Conservation (phyloP, 64 coral and sea anemone species). For the Porites lutea region DNA sequence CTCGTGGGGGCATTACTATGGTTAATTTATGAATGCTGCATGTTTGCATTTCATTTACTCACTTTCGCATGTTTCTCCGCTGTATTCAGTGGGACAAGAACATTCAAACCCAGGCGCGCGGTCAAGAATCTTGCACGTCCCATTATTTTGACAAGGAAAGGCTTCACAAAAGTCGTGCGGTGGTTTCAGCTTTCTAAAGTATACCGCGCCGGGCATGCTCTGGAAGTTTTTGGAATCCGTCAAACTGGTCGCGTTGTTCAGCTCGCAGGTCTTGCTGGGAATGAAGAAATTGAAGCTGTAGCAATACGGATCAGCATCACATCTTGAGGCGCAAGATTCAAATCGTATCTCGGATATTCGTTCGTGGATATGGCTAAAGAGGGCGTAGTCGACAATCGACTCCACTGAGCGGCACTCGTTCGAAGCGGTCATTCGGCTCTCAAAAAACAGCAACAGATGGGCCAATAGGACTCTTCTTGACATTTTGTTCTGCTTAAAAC, state of each 20-base stretch:
- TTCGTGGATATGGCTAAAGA: not conserved
- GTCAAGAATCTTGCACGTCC: not conserved
- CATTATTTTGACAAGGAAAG: not conserved
- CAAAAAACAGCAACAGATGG: not conserved
- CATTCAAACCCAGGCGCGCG: conserved; percentile 15
- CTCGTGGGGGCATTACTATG: no score
- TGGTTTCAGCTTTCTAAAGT: not conserved
- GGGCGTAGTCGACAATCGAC: not conserved
- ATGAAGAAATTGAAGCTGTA: conserved; percentile 9
- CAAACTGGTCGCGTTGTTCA: not conserved
- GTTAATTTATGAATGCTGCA: not conserved
- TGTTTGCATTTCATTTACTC: not conserved
- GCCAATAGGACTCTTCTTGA: not conserved
- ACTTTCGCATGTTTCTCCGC: conserved; percentile 3
- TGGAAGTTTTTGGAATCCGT: not conserved
- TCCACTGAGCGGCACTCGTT: not conserved
- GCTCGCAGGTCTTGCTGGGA: not conserved
- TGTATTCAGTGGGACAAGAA: not conserved
- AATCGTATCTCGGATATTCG: not conserved
- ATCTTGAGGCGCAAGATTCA: not conserved
- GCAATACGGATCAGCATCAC: not conserved
- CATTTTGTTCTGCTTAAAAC: not conserved
- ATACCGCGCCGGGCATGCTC: not conserved
- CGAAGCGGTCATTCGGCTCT: not conserved
- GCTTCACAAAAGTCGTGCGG: not conserved